Conservation (phyloP, 2,888 invertebrate species). For the Pyrochroa serraticornis region DNA sequence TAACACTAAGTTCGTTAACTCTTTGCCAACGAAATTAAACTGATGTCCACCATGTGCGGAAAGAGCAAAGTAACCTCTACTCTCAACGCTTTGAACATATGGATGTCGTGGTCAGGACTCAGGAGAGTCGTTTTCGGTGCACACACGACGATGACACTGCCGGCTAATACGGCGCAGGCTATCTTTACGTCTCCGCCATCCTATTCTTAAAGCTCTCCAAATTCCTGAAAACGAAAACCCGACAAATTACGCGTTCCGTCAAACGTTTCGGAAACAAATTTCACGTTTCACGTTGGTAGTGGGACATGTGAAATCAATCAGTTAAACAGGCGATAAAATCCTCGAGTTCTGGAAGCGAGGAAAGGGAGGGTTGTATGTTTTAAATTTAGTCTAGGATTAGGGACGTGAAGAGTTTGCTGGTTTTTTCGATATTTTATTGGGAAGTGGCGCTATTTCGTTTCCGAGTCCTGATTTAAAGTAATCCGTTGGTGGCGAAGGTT, state of each 20-base stretch:
- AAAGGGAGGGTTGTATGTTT: too few relatives aligned
- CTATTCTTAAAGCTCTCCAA: slow-evolving; percentile 6
- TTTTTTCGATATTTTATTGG: too few relatives aligned
- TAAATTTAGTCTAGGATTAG: too few relatives aligned
- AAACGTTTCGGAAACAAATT: background rate
- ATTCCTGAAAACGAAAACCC: background rate
- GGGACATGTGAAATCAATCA: background rate
- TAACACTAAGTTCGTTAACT: slow-evolving; percentile 1
- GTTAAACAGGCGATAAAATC: background rate
- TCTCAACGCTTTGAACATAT: background rate
- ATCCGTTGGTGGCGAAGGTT: too few relatives aligned
- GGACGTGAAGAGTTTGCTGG: too few relatives aligned
- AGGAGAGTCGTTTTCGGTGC: background rate
- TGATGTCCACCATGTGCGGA: background rate
- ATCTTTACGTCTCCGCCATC: slow-evolving; percentile 3
- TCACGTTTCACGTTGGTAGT: background rate
- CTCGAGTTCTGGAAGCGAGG: too few relatives aligned
- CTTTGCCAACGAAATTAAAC: background rate
- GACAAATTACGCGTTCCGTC: background rate
- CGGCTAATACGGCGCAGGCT: background rate
- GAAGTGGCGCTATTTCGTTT: too few relatives aligned
- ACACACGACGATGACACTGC: background rate
- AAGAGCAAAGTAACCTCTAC: background rate
- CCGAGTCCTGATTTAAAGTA: too few relatives aligned
- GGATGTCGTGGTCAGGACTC: background rate